A percentile compares a stretch with the other conserved stretches of the same genome.
These are phyloP conservation scores for Calosoma granatense DNA, from an alignment of 1,140 invertebrate genomes.

Conservation along the genomic window DNA sequence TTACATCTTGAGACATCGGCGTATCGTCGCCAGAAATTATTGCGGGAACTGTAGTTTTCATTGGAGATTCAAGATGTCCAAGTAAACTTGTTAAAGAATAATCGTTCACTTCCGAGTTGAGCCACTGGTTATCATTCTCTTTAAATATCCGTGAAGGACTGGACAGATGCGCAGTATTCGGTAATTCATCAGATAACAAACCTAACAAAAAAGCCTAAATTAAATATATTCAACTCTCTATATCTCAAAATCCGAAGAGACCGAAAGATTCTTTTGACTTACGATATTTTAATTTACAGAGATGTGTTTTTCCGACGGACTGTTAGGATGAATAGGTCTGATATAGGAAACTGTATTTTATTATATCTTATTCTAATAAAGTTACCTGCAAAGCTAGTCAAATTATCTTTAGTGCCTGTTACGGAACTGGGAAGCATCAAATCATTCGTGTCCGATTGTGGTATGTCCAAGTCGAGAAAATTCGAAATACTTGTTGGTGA, in stretches of 20 bases:
- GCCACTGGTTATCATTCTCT: constrained; percentile 61
- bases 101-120: constrained; percentile 66
- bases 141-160: constrained; percentile 68
- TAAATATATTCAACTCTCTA: too few species aligned
- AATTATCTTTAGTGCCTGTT: constrained; percentile 17
- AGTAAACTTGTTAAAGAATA: constrained; percentile 74
- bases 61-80: constrained; percentile 61
- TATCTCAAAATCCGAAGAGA: too few species aligned
- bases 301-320: too few species aligned
- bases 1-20: constrained; percentile 35
- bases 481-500: constrained; percentile 28
- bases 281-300: too few species aligned
- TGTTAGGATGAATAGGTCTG: too few species aligned
- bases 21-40: constrained; percentile 23
- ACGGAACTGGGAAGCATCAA: background rate
- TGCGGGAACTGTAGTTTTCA: constrained; percentile 32
- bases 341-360: too few species aligned
- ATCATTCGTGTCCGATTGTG: constrained; percentile 5
- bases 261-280: too few species aligned
- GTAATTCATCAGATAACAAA: constrained; percentile 16
- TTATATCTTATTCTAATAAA: too few species aligned
- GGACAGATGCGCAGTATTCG: constrained; percentile 36
- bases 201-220: too few species aligned
- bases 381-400: constrained; percentile 24
- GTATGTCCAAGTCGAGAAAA: constrained; percentile 24